A percentile compares a stretch with the other conserved stretches of the same genome.
Conservation (phyloP, 2,888 invertebrate genomes). For the Escarpia spicata region DNA sequence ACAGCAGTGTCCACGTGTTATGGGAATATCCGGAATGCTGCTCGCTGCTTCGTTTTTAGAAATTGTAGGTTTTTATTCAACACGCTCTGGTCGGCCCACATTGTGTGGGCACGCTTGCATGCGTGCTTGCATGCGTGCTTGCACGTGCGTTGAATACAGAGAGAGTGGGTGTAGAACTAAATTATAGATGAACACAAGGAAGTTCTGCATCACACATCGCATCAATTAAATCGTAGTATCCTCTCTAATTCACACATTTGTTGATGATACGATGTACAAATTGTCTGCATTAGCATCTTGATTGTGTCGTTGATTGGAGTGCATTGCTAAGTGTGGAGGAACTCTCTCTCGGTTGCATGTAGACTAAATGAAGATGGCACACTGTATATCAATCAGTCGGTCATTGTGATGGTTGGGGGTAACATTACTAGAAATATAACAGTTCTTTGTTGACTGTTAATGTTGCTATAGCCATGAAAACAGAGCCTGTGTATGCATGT, state of each 20-base stretch:
- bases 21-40: neutral
- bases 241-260: neutral
- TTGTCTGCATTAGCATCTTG: neutral
- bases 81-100: neutral
- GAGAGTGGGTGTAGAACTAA: neutral
- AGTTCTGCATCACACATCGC: neutral
- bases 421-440: neutral
- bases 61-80: neutral
- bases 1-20: neutral
- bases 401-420: neutral
- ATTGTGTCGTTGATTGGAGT: neutral
- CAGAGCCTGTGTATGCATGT: neutral
- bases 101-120: neutral
- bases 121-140: neutral
- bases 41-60: neutral
- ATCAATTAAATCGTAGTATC: neutral
- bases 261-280: neutral
- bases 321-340: neutral
- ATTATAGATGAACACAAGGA: neutral
- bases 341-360: neutral
- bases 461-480: neutral
- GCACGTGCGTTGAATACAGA: neutral
- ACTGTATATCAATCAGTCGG: neutral
- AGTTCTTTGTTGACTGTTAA: neutral
- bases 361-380: neutral